Conservation (phyloP, 2,797 vertebrate species). For the Lateolabrax maculatus region DNA sequence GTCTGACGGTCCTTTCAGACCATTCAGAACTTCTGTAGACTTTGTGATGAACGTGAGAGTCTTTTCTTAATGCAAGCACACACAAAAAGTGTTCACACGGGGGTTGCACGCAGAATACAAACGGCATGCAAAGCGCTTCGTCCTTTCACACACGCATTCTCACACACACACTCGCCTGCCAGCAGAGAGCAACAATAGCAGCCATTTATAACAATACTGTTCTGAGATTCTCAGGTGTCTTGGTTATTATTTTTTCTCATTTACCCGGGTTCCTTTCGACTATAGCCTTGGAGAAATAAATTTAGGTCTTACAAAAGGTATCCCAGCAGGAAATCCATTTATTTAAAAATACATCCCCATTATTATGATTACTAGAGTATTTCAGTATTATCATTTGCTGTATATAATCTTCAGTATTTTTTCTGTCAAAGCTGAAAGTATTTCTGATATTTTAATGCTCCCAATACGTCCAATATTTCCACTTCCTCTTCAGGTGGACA, state of each 20-base stretch:
- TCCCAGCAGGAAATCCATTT: background rate
- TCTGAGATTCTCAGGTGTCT: constrained; percentile 38
- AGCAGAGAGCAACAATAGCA: constrained; percentile 16
- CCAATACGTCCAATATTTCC: constrained; percentile 27
- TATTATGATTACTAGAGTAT: background rate
- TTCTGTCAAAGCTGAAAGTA: background rate
- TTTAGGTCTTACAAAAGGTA: background rate
- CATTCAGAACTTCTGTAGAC: constrained; percentile 13
- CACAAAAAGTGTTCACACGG: constrained; percentile 5
- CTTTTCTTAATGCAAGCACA: constrained; percentile 10
- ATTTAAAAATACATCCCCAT: background rate
- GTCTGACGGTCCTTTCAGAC: constrained; percentile 14
- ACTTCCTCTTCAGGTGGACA: constrained; percentile 53
- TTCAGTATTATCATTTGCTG: background rate
- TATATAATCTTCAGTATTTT: background rate
- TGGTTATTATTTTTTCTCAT: background rate
- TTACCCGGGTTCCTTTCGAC: background rate
- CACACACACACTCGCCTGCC: constrained; percentile 3
- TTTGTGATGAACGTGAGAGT: constrained; percentile 31
- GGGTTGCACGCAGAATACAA: constrained; percentile 17
- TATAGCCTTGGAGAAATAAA: background rate
- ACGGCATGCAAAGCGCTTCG: constrained; percentile 27
- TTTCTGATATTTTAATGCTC: constrained; percentile 17
- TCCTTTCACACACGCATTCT: background rate
- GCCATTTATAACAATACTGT: constrained; percentile 3